These are phyloP conservation scores for Ceratosolen solmsi DNA, from an alignment of 1,140 invertebrate genomes.

Conservation along the genomic window DNA sequence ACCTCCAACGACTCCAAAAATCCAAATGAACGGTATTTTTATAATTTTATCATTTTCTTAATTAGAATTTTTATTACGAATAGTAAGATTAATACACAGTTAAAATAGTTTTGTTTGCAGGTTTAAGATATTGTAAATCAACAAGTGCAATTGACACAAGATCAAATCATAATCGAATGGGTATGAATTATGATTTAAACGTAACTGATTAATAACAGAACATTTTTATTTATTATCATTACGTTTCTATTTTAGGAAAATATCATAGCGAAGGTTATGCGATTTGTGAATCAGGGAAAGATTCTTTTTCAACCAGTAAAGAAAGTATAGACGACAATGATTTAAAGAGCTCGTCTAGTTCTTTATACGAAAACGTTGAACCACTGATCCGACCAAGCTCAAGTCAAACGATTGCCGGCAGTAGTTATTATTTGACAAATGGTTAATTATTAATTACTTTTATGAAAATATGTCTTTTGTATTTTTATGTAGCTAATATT, in stretches of 20 bases:
- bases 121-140: slow-evolving; percentile 63
- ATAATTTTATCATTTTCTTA: slow-evolving; percentile 27
- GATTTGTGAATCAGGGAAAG: slow-evolving; percentile 50
- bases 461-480: neutral
- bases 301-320: slow-evolving; percentile 52
- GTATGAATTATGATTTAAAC: slow-evolving; percentile 47
- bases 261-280: slow-evolving; percentile 58
- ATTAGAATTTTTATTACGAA: slow-evolving; percentile 16
- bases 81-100: slow-evolving; percentile 14
- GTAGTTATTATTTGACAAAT: slow-evolving; percentile 50
- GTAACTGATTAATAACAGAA: neutral
- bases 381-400: slow-evolving; percentile 57
- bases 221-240: neutral
- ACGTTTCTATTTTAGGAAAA: slow-evolving; percentile 52
- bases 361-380: slow-evolving; percentile 62
- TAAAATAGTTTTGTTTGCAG: slow-evolving; percentile 57
- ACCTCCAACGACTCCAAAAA: slow-evolving; percentile 50
- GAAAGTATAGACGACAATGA: slow-evolving; percentile 53
- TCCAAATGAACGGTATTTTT: slow-evolving; percentile 55
- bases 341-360: slow-evolving; percentile 56
- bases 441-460: slow-evolving; percentile 6
- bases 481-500: neutral
- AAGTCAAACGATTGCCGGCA: slow-evolving; percentile 50
- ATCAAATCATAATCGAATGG: slow-evolving; percentile 52
- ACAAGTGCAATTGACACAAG: slow-evolving; percentile 61